phyloP scores from a whole-genome alignment of 2,888 invertebrate species.

The Tetramorium bicarinatum region DNA sequence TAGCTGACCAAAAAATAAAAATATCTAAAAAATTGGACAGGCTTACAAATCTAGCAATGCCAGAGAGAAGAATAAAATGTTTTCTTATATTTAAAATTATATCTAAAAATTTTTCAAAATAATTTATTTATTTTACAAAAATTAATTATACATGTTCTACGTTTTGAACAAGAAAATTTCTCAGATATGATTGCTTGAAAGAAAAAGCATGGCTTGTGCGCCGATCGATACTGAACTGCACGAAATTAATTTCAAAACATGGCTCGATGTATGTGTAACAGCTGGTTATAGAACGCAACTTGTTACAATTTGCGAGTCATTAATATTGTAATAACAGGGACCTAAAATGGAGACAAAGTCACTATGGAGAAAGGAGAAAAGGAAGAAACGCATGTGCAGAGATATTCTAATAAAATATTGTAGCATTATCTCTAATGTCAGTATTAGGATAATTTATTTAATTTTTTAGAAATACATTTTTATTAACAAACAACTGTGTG shows the following conservation, averaged over 20 bases:
- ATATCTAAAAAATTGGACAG: not conserved
- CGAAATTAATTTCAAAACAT: constrained; percentile 32
- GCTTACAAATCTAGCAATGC: not conserved
- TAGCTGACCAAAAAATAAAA: constrained; percentile 4
- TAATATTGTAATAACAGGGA: constrained; percentile 56
- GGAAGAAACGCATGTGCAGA: not conserved
- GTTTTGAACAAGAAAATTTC: not conserved
- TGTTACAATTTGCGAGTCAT: constrained; percentile 53
- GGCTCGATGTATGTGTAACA: constrained; percentile 31
- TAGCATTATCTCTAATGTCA: constrained; percentile 44
- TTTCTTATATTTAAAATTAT: not conserved
- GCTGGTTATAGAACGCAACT: constrained; percentile 28
- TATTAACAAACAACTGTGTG: not conserved
- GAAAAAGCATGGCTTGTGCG: constrained; percentile 3
- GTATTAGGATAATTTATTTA: constrained; percentile 56
- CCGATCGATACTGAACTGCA: constrained; percentile 24
- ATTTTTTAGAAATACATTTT: constrained; percentile 48
- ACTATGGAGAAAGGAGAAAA: not conserved
- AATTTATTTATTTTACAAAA: not conserved
- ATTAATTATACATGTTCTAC: not conserved
- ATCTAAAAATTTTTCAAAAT: not conserved
- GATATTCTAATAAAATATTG: constrained; percentile 29
- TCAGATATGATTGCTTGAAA: not conserved
- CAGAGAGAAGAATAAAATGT: not conserved
- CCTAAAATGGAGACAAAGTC: not conserved